Evolutionary conservation across 2,888 invertebrate species (phyloP).

Genomic region (Drosophila leonis): DNA sequence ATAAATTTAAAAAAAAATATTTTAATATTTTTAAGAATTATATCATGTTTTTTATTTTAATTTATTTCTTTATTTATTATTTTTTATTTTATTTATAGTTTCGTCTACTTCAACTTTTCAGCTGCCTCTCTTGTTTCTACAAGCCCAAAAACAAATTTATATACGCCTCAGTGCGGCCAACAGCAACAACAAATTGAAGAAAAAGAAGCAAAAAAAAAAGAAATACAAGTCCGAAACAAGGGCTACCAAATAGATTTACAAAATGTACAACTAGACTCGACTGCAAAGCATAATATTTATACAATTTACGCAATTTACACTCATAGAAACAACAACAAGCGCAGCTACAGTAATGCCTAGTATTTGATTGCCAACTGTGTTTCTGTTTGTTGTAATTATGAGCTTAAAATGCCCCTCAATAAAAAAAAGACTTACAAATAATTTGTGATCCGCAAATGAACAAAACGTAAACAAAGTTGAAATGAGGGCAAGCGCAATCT

Average conservation of each 20-base stretch:
- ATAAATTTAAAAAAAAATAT: no score
- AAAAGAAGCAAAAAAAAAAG: conserved; percentile 11
- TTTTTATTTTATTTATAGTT: not conserved
- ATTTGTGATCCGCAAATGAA: conserved; percentile 28
- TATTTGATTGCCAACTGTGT: conserved; percentile 73
- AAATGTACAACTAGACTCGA: conserved; percentile 55
- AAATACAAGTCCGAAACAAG: conserved; percentile 43
- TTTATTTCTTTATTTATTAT: no score
- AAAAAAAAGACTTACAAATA: conserved; percentile 21
- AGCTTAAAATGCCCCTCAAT: conserved; percentile 26
- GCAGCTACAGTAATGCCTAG: conserved; percentile 30
- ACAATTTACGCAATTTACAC: conserved; percentile 80
- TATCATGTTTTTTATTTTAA: no score
- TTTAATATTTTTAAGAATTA: no score
- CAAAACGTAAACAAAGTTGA: conserved; percentile 6
- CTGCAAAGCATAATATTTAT: conserved; percentile 73
- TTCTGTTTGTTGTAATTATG: conserved; percentile 71
- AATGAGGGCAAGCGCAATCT: conserved; percentile 7
- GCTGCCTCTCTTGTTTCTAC: conserved; percentile 38
- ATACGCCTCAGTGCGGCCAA: conserved; percentile 70
- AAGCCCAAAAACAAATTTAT: conserved; percentile 40
- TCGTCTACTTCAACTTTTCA: not conserved
- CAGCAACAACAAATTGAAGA: conserved; percentile 33
- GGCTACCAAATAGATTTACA: conserved; percentile 58
- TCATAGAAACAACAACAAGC: conserved; percentile 34